Evolutionary conservation across 1,140 invertebrate genomes (phyloP), one percentile per base, ranked within the genome.

Genomic region (Pseudachorutes palmiensis): DNA sequence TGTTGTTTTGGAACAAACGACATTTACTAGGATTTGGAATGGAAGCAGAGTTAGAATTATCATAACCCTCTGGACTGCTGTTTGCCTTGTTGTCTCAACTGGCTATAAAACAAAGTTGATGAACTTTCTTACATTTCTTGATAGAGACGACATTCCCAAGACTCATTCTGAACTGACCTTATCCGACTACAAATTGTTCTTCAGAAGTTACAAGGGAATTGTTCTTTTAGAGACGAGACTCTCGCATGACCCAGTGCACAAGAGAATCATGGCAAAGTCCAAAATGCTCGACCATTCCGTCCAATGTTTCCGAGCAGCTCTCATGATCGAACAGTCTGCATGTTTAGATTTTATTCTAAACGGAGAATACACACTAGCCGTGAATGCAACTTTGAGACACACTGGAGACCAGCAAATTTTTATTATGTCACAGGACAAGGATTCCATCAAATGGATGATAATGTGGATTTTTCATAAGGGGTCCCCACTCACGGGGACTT

Each of bases 31-130:
- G 22, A 58, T 24, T 58, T 58, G 55, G 55, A 9, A 58, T 9
- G n/a, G 55, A 29, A 24, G n/a, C 24, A 5, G 55, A 5, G 22
- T 58, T 12, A 5, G 55, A 5, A 9, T 9, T 22, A 22, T 58
- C 5, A 22, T 58, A 12, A 58, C 22, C 5, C n/a, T 58, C 28
- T 58, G 55, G 55, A 58, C 28, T 29, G 28, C 28, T 22, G n/a
- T 58, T 58, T 22, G n/a, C 24, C 22, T 24, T 5, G 55, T 58
- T 9, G 28, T 58, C 9, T 9, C n/a, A 22, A 58, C 55, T 5
- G 55, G 55, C 55, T 58, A 58, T 24, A 22, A 29, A 22, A 9
- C n/a, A 5, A 58, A 58, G n/a, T 58, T 58, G 55, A 22, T 58
- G 12, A 24, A 22, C n/a, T 58, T 58, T 22, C 55, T 58, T 29